phyloP scores from a whole-genome alignment of 2,113 vertebrate species.

The Poeciliopsis turrubarensis region DNA sequence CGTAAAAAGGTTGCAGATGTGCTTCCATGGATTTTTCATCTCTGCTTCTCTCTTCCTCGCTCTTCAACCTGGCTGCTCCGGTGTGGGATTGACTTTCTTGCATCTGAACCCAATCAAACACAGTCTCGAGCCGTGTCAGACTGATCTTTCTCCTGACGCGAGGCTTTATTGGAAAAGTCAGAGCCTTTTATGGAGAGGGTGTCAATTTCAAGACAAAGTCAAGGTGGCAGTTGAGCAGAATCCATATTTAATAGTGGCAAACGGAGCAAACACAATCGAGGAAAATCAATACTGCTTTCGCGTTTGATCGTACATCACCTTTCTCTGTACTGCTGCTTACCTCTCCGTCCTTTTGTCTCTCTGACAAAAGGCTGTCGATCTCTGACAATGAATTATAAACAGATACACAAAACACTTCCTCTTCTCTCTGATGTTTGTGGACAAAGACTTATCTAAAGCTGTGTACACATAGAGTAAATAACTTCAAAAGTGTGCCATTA shows the following conservation, averaged over 20 bases:
- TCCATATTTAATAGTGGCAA: slow-evolving; percentile 81
- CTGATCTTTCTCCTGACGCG: slow-evolving; percentile 61
- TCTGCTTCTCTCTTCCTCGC: background rate
- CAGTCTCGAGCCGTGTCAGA: slow-evolving; percentile 40
- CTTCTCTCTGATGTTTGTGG: slow-evolving; percentile 27
- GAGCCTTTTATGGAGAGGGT: slow-evolving; percentile 73
- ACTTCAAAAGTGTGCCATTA: slow-evolving; percentile 18
- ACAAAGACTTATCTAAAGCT: slow-evolving; percentile 24
- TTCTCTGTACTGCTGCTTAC: slow-evolving; percentile 60
- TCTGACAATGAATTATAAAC: slow-evolving; percentile 46
- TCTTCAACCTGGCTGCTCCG: slow-evolving; percentile 25
- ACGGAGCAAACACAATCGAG: slow-evolving; percentile 78
- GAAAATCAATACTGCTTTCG: slow-evolving; percentile 79
- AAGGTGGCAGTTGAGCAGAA: slow-evolving; percentile 65
- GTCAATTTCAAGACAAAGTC: slow-evolving; percentile 77
- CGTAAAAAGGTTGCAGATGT: background rate
- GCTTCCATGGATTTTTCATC: background rate
- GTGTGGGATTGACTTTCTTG: slow-evolving; percentile 34
- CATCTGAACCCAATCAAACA: slow-evolving; percentile 54
- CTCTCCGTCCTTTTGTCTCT: slow-evolving; percentile 62
- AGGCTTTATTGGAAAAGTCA: slow-evolving; percentile 68
- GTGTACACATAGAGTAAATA: slow-evolving; percentile 16
- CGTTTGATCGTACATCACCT: slow-evolving; percentile 76
- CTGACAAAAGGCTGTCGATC: slow-evolving; percentile 22
- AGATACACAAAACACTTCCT: slow-evolving; percentile 19